Evolutionary conservation across 2,113 vertebrate species (phyloP).

Genomic region (Dasyurus viverrinus): DNA sequence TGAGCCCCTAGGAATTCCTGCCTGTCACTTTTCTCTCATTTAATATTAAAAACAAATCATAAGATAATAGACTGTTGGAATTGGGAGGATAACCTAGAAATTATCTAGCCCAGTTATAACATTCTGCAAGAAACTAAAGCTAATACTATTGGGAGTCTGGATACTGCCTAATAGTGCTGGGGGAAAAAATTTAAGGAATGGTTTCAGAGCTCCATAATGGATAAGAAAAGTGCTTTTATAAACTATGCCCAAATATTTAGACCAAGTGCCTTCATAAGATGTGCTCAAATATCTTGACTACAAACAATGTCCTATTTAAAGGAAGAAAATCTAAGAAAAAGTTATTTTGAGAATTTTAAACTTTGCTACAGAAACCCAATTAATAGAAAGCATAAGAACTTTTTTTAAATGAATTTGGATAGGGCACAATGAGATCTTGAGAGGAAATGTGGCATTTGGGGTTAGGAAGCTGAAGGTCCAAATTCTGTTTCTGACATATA

Average conservation of each 20-base stretch:
- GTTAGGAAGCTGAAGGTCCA: background rate
- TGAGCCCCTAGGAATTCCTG: background rate
- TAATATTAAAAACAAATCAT: constrained; percentile 1
- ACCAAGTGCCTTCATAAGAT: background rate
- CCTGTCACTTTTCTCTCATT: background rate
- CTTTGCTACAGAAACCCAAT: background rate
- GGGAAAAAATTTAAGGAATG: background rate
- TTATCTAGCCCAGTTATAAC: background rate
- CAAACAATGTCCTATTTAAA: background rate
- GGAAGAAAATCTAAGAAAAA: background rate
- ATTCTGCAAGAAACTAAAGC: background rate
- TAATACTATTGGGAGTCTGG: background rate
- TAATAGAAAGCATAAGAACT: background rate
- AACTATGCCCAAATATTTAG: background rate
- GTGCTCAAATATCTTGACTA: background rate
- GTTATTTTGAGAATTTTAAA: background rate
- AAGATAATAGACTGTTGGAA: background rate
- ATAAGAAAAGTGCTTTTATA: background rate
- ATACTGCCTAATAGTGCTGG: background rate
- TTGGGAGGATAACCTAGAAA: background rate
- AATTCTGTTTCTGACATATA: background rate
- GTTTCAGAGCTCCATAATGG: background rate
- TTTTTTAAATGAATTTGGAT: background rate
- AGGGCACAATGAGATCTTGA: background rate
- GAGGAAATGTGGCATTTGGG: background rate